phyloP scores from a whole-genome alignment of 1,140 invertebrate genomes.

The Halyomorpha halys region DNA sequence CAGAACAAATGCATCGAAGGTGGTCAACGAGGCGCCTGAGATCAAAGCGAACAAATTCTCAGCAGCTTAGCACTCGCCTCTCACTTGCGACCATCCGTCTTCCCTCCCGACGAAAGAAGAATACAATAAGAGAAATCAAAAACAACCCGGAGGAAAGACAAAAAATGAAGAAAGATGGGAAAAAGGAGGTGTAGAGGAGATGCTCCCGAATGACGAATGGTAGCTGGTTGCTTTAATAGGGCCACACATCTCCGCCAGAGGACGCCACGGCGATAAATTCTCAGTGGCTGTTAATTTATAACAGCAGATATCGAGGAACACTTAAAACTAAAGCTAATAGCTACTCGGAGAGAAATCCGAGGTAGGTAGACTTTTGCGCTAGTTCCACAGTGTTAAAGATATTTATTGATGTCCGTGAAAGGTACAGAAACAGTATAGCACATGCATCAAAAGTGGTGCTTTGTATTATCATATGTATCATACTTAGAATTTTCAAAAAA shows the following conservation, averaged over 20 bases:
- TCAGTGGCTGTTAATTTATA: slow-evolving; percentile 1
- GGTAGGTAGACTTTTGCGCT: neutral
- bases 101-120: too few species aligned
- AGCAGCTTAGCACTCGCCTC: too few species aligned
- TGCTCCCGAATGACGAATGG: slow-evolving; percentile 3
- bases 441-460: too few species aligned
- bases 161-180: slow-evolving; percentile 1
- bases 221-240: neutral
- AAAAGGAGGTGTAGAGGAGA: neutral
- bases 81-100: too few species aligned
- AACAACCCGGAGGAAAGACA: neutral
- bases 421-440: too few species aligned
- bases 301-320: slow-evolving; percentile 5
- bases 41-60: too few species aligned
- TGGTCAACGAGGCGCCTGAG: too few species aligned
- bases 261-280: neutral
- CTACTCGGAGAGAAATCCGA: neutral
- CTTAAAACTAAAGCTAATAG: slow-evolving; percentile 9
- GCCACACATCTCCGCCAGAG: slow-evolving; percentile 2
- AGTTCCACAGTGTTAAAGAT: neutral
- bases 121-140: too few species aligned
- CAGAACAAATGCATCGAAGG: too few species aligned
- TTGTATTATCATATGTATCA: too few species aligned
- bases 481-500: too few species aligned
- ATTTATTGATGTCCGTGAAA: neutral